Conservation (phyloP, 2,797 vertebrate species). For the Rhinella marina region DNA sequence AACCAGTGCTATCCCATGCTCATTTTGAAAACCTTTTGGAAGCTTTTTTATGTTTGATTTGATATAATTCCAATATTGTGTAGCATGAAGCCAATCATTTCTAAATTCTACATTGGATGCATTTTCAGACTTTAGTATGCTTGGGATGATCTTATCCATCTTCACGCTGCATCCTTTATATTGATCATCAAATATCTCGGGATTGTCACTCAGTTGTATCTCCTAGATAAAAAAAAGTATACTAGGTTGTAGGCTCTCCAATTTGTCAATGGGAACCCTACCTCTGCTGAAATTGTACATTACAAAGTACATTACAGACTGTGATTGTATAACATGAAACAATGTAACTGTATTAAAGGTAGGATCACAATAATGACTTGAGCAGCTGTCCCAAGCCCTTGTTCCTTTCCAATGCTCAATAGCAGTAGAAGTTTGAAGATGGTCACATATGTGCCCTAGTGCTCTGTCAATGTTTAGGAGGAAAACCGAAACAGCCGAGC, state of each 20-base stretch:
- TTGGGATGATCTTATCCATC: background rate
- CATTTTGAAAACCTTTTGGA: background rate
- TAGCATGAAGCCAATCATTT: background rate
- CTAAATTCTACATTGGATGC: background rate
- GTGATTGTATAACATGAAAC: too few relatives aligned
- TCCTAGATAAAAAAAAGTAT: constrained; percentile 10
- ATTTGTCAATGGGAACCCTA: background rate
- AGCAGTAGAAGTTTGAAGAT: too few relatives aligned
- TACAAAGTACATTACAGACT: too few relatives aligned
- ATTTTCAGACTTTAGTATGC: background rate
- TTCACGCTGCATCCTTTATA: background rate
- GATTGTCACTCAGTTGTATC: background rate
- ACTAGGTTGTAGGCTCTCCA: too few relatives aligned
- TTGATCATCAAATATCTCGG: constrained; percentile 3
- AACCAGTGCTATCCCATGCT: constrained; percentile 3
- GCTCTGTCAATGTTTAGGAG: too few relatives aligned
- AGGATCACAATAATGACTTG: too few relatives aligned
- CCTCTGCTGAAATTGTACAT: background rate
- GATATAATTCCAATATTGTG: background rate
- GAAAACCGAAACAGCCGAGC: too few relatives aligned
- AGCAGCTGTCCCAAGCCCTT: too few relatives aligned
- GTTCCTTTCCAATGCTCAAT: too few relatives aligned
- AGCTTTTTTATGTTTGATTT: background rate
- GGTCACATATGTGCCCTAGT: too few relatives aligned
- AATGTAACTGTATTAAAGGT: too few relatives aligned